Conservation (phyloP, 2,113 vertebrate genomes). For the Sterrhoptilus dennistouni region DNA sequence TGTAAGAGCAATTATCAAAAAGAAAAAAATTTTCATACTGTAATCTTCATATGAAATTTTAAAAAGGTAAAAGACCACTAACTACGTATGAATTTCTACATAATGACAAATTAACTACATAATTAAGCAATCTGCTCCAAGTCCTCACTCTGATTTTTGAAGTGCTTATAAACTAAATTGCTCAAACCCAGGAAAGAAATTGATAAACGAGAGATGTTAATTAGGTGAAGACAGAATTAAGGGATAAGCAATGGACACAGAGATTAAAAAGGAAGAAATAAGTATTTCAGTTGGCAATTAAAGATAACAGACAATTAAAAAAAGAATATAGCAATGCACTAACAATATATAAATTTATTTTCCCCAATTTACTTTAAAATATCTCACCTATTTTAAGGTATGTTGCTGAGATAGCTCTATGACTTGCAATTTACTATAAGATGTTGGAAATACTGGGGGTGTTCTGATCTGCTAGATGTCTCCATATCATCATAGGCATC, state of each 20-base stretch:
- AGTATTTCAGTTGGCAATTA: background rate
- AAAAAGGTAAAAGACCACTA: conserved; percentile 57
- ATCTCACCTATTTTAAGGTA: background rate
- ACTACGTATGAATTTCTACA: background rate
- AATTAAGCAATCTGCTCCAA: conserved; percentile 52
- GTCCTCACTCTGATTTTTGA: conserved; percentile 56
- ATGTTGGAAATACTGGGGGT: background rate
- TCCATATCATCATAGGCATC: background rate
- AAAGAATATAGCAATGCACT: background rate
- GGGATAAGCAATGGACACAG: background rate
- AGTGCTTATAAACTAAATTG: conserved; percentile 66
- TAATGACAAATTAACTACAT: conserved; percentile 50
- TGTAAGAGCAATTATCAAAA: background rate
- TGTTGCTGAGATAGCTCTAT: background rate
- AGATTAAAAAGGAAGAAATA: conserved; percentile 9
- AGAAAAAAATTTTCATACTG: background rate
- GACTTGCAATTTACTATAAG: background rate
- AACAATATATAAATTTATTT: background rate
- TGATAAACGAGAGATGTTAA: conserved; percentile 63
- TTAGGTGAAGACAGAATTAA: conserved; percentile 51
- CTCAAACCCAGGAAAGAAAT: conserved; percentile 64
- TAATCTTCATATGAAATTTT: conserved; percentile 24
- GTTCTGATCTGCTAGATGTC: background rate
- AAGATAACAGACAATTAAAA: background rate
- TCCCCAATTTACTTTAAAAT: background rate